Evolutionary conservation across 2,888 invertebrate species (phyloP), one percentile per base, ranked within the genome.

Genomic region (Archips crataeganus): DNA sequence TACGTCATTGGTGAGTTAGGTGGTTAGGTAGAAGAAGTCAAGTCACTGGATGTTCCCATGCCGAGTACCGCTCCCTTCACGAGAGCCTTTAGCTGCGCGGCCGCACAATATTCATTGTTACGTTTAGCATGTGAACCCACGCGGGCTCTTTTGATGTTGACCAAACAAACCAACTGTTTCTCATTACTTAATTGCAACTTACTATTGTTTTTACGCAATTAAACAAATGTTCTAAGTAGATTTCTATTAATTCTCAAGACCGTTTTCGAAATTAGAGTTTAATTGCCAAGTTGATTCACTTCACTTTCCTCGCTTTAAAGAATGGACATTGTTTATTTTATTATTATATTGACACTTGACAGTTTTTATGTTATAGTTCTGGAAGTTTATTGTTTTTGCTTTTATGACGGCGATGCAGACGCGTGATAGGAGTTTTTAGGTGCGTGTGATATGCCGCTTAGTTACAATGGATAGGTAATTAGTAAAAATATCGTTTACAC

Each of bases 151-250:
- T 82, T 89, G 86, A 87, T 87, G 89, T 87, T 89, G 88, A 87
- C 87, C 87, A 87, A 88, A 85, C 86, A 80, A 84, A 84, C 84
- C 83, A 83, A 82, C 84, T 81, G 86, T 88, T 92, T 93, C 92
- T 86, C 93, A 93, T 93, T 92, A 90, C 89, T 90, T 92, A 93
- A 93, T 92, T 93, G 89, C 86, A 77, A 82, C 81, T 82, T 79
- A 84, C 93, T 85, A 93, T 94, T 93, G 93, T 94, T 88, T 89
- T 82, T 84, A 82, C 84, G 84, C 84, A 92, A 91, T 90, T 90
- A 91, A 90, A 89, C 87, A 87, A 88, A 89, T 84, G 86, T 80
- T 87, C 84, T 89, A 86, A 88, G 86, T 87, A 87, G 88, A 87
- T 90, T 91, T 90, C 87, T 90, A 91, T 90, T 89, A 87, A 87